Percentiles rank a stretch among this genome's conserved stretches.
These are phyloP conservation scores for Melanotaenia maccullochi DNA, from an alignment of 2,797 vertebrate species.

Conservation along the genomic window DNA sequence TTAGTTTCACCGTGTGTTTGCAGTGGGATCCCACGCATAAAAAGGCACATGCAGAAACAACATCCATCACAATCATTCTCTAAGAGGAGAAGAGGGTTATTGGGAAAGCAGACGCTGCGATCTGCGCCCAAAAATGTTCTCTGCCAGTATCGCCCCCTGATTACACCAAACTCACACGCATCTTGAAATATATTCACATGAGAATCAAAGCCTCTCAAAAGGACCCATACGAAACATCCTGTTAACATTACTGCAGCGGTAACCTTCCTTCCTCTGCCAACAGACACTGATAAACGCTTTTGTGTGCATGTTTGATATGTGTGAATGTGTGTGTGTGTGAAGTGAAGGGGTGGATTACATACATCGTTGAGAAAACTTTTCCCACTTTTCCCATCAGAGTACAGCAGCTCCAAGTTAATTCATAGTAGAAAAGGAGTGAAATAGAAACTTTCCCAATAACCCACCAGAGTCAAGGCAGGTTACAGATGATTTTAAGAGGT, in stretches of 20 bases:
- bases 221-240: constrained; percentile 68
- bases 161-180: constrained; percentile 55
- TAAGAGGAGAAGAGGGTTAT: constrained; percentile 42
- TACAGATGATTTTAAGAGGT: not conserved
- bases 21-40: constrained; percentile 30
- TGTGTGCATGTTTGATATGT: constrained; percentile 9
- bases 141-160: constrained; percentile 49
- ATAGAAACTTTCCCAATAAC: constrained; percentile 3
- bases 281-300: constrained; percentile 46
- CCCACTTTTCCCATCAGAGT: constrained; percentile 11
- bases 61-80: constrained; percentile 61
- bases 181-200: constrained; percentile 73
- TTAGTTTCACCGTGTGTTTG: constrained; percentile 18
- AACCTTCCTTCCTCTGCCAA: constrained; percentile 65
- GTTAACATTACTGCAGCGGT: constrained; percentile 65
- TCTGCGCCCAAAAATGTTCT: constrained; percentile 49
- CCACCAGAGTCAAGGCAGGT: not conserved
- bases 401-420: constrained; percentile 13
- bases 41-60: constrained; percentile 37
- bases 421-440: constrained; percentile 8
- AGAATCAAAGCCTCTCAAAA: constrained; percentile 60
- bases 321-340: constrained; percentile 10
- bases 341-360: constrained; percentile 5
- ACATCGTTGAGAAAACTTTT: constrained; percentile 2
- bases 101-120: constrained; percentile 59